Evolutionary conservation across 2,113 vertebrate genomes (phyloP).

Genomic region (Gadus macrocephalus): DNA sequence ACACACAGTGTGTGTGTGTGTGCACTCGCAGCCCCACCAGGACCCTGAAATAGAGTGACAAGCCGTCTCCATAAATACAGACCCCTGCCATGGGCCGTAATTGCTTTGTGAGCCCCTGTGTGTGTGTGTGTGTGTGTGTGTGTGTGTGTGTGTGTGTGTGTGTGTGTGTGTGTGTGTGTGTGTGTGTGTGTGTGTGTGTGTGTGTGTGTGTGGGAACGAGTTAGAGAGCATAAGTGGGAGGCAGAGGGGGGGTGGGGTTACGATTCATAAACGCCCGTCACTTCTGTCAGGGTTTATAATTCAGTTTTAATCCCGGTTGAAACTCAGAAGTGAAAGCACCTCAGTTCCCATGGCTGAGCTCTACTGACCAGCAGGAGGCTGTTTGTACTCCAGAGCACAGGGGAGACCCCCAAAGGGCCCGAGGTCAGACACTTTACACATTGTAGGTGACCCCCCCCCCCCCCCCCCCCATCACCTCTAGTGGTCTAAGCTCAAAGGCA

Average conservation of each 20-base stretch:
- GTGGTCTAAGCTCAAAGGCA: too few species aligned
- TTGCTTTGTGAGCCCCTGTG: constrained; percentile 55
- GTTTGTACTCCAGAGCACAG: neutral
- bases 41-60: constrained; percentile 72
- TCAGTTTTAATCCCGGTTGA: constrained; percentile 7
- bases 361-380: too few species aligned
- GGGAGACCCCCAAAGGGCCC: too few species aligned
- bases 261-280: constrained; percentile 31
- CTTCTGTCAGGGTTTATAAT: constrained; percentile 18
- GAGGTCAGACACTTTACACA: too few species aligned
- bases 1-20: constrained; percentile 33
- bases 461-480: too few species aligned
- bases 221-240: constrained; percentile 15
- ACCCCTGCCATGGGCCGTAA: constrained; percentile 50
- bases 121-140: constrained; percentile 9
- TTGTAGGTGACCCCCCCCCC: too few species aligned
- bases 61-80: constrained; percentile 68
- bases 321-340: neutral
- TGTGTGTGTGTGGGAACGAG: neutral
- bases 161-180: too few species aligned
- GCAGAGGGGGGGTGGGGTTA: neutral
- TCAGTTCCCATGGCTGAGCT: neutral
- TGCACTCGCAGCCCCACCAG: constrained; percentile 42
- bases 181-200: too few species aligned
- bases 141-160: neutral